Base-by-base conservation (phyloP, 2,113 vertebrate species). In the Chionodraco myersi region DNA sequence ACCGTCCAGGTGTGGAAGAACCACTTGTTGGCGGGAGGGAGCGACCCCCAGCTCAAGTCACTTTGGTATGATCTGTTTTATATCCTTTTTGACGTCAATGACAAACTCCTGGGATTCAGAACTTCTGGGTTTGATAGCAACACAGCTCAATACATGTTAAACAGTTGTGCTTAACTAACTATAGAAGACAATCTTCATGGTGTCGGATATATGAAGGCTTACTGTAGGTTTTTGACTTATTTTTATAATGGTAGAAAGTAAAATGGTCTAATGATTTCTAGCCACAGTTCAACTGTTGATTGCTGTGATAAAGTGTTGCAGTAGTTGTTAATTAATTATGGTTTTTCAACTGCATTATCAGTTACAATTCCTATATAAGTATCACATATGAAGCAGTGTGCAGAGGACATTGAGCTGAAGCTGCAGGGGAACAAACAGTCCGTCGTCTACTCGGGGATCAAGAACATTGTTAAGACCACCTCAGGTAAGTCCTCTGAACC, bases 381-480 rank as follows among this genome's bases (percentile, higher is more conserved):
- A 91, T 96, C 95, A 99, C 98, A 97, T 95, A 99, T 99, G 98
- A 99, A 99, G 87, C 97, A 98, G 87, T 99, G 98, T 89, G 96
- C 96, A 4, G 98, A 99, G 91, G 97, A 99, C 51, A 85, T 95
- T 93, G 98, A 99, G 90, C 96, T 97, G 86, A 98, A 98, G 72
- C 95, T 95, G 69, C 94, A 96, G 90, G 96, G 96, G 83, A 98
- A 95, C 95, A 97, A 97, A 78, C 97, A 96, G 88, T 93, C 95
- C 6, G 86, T 97, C 87, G 97, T 98, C 81, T 98, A 99, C 83
- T 97, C 97, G 58, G 98, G 98, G 70, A 99, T 99, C 93, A 99
- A 99, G 92, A 96, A 97, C 82, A 97, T 99, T 65, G 93, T 98
- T 80, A 99, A 97, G 92, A 96, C 96, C 77, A 97, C 96, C 89